Evolutionary conservation across 2,888 invertebrate genomes (phyloP), one percentile per base, ranked within the genome.

Genomic region (Brenthis ino): DNA sequence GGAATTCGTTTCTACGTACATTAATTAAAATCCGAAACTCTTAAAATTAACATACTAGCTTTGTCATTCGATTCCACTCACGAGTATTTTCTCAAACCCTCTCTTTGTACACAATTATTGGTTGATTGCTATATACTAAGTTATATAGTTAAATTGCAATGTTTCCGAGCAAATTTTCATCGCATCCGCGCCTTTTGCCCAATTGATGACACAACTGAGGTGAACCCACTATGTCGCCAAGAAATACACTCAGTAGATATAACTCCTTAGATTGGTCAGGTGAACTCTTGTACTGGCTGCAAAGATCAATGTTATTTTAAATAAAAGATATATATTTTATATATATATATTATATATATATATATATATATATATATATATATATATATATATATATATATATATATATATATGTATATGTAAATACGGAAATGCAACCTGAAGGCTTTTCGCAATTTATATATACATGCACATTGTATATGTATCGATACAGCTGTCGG

Each of bases 151-250:
- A 70, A 24, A 37, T 58, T 14, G 64, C 20, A n/a, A 51, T 48
- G 8, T 68, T 51, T 43, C 72, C 79, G 57, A 87, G 73, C 11
- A 84, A 77, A 13, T 77, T 77, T 55, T 80, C 82, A 24, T 91
- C 86, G 55, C 93, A 93, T 43, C 85, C 86, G 73, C 92, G 80
- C 33, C 91, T 80, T 84, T 97, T 97, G 72, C 95, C 96, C 77
- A 97, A 93, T 84, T 96, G 96, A 82, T 95, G 96, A 85, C 97
- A 97, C 67, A 97, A 94, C 77, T 94, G 95, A 14, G 96, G 95
- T 68, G 97, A 97, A 20, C 96, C 96, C 71, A 97, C 95, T 80
- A 97, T 96, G 88, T 97, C 96, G 43, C 97, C 97, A 69, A 97
- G 92, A 88, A 97, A 97, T 72, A 97, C 96, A 82, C 97, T 97